Base-by-base conservation (phyloP, 1,140 invertebrate genomes). In the Bombus cullumanus region DNA sequence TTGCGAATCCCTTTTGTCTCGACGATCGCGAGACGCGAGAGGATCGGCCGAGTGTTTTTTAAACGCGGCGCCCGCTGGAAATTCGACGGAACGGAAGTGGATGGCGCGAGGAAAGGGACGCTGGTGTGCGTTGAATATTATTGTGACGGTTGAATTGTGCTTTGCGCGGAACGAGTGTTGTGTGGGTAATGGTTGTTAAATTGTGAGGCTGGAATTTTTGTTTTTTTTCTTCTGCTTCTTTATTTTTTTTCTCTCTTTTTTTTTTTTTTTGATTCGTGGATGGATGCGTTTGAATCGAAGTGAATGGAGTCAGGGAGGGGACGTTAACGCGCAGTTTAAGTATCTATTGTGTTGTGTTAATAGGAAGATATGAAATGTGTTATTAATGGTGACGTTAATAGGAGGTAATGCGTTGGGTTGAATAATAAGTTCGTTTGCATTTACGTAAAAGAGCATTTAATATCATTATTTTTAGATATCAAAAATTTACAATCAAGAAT, bases 1-100 rank as follows among this genome's bases (percentile, higher is more conserved):
- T 84, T 71, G 76, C n/a, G 68, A 79, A 72, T 83, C 39, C 13
- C 34, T 88, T 84, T 83, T 77, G 68, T 59, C 47, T 18, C 47
- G 53, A 31, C 34, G 43, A 69, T 83, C 73, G 62, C 31, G 31
- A 75, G n/a, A 73, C 28, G 71, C 41, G 41, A 73, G 41, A 75
- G 31, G 31, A 75, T 53, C 72, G 41, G n/a, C 6, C 41, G n/a
- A 74, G 41, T 74, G 28, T 53, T 74, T 74, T 74, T 73, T 73
- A 43, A 75, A 47, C 73, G 73, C 22, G 73, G 43, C 73, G 41
- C 41, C n/a, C n/a, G 43, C 28, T 43, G 73, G 22, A 75, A 75
- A 47, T 75, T 75, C 13, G 43, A 43, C 18, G 73, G 28, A 75
- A 53, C 43, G 22, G 43, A 75, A 75, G 73, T 53, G 28, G 22